Evolutionary conservation across 2,888 invertebrate genomes (phyloP).

Genomic region (Diploptera punctata): DNA sequence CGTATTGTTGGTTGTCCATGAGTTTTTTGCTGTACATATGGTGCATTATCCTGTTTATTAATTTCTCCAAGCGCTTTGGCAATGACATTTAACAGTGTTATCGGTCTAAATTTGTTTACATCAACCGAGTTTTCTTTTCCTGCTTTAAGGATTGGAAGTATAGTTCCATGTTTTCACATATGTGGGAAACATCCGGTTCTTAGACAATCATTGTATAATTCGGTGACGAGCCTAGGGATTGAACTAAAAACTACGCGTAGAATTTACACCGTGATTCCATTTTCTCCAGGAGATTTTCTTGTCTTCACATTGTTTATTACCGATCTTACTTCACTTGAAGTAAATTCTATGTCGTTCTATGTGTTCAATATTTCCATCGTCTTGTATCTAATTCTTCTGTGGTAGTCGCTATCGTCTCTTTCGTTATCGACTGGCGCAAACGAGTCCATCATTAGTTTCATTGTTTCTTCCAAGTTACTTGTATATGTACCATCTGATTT

Average conservation of each 20-base stretch:
- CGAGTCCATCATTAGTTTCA: background rate
- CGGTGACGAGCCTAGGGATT: background rate
- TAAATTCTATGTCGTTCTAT: background rate
- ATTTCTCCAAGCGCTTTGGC: background rate
- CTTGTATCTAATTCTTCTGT: background rate
- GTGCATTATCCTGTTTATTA: slow-evolving; percentile 1
- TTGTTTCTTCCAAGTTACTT: background rate
- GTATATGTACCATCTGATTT: background rate
- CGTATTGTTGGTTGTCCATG: background rate
- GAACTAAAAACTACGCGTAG: background rate
- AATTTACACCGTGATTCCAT: background rate
- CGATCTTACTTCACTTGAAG: background rate
- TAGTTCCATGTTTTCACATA: background rate
- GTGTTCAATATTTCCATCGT: background rate
- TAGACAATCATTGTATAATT: background rate
- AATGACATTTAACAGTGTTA: background rate
- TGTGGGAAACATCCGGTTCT: background rate
- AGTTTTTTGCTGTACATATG: background rate
- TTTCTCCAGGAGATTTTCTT: background rate
- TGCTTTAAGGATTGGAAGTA: background rate
- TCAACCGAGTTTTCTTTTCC: background rate
- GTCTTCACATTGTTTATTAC: background rate
- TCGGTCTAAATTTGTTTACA: background rate
- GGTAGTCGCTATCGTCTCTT: background rate
- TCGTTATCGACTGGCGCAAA: background rate